Evolutionary conservation across 2,888 invertebrate species (phyloP).

Genomic region (Athalia cordata): DNA sequence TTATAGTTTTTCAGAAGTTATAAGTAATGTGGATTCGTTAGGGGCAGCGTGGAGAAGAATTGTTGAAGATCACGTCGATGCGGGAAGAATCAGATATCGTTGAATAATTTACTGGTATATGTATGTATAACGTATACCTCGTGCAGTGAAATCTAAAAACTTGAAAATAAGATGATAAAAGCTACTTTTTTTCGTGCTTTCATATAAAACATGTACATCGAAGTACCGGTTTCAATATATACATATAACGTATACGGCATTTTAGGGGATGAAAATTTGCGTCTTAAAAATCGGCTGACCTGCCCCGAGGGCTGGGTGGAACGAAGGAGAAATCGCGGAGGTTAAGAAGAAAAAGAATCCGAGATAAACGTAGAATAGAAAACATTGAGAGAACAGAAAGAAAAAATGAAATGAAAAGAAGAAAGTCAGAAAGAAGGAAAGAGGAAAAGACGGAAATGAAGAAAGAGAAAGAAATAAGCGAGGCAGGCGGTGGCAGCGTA

Average conservation of each 20-base stretch:
- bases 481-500: constrained; percentile 68
- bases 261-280: neutral
- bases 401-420: neutral
- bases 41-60: too few species aligned
- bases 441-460: neutral
- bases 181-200: too few species aligned
- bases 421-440: neutral
- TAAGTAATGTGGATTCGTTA: too few species aligned
- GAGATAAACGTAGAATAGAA: neutral
- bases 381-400: neutral
- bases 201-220: too few species aligned
- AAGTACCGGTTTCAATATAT: neutral
- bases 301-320: constrained; percentile 17
- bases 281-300: too few species aligned
- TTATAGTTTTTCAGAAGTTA: too few species aligned
- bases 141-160: neutral
- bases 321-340: neutral
- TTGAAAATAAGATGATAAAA: too few species aligned
- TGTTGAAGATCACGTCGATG: neutral
- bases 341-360: neutral
- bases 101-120: neutral
- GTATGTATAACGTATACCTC: constrained; percentile 6
- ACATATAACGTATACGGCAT: constrained; percentile 3
- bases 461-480: constrained; percentile 2
- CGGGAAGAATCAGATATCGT: neutral